Conservation (phyloP, 2,888 invertebrate genomes). For the Gibbula magus region DNA sequence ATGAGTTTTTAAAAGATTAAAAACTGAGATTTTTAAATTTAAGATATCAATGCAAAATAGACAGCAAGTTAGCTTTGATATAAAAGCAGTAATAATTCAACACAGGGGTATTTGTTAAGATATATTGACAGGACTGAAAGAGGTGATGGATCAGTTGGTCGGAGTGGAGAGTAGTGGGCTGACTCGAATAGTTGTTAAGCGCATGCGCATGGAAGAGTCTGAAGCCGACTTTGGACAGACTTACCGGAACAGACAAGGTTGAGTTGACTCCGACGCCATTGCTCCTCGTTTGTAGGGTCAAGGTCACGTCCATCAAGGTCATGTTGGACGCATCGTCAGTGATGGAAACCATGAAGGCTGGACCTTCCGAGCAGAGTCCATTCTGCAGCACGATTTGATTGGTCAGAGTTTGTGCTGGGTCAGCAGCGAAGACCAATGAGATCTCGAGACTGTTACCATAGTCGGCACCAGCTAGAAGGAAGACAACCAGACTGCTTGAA, state of each 20-base stretch:
- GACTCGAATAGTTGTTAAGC: too few relatives aligned
- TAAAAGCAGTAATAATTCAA: too few relatives aligned
- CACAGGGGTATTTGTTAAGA: too few relatives aligned
- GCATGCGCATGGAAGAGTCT: too few relatives aligned
- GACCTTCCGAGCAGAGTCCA: neutral
- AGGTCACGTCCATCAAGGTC: neutral
- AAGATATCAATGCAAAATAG: too few relatives aligned
- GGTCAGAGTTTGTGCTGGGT: neutral
- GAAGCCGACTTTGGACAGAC: too few relatives aligned
- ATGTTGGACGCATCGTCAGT: neutral
- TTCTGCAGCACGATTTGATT: neutral
- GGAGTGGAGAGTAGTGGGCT: too few relatives aligned
- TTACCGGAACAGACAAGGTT: neutral
- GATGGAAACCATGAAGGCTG: neutral
- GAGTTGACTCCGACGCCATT: neutral
- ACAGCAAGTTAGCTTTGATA: too few relatives aligned
- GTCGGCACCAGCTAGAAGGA: neutral
- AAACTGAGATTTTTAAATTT: too few relatives aligned
- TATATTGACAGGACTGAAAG: too few relatives aligned
- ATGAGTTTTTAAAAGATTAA: too few relatives aligned
- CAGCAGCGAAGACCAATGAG: neutral
- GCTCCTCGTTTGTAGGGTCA: neutral
- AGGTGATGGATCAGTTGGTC: too few relatives aligned
- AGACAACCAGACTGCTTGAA: neutral
- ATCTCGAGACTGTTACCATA: neutral